Evolutionary conservation across 2,113 vertebrate species (phyloP).

Genomic region (Herpailurus yagouaroundi): DNA sequence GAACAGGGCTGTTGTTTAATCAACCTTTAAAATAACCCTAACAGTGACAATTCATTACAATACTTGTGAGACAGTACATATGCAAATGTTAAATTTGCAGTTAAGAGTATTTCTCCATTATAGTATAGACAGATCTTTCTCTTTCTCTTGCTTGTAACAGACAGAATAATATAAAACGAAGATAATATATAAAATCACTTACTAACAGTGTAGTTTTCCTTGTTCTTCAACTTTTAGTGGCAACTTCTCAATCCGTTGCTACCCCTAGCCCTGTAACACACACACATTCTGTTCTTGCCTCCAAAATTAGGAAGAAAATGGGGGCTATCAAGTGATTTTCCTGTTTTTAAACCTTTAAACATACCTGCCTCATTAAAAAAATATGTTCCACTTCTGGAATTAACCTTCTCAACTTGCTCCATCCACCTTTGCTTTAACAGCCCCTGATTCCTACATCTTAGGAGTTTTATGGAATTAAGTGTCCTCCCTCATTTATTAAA

Average conservation of each 20-base stretch:
- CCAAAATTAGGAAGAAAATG: neutral
- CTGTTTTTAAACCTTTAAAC: neutral
- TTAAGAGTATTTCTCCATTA: slow-evolving; percentile 11
- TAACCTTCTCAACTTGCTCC: neutral
- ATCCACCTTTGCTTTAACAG: neutral
- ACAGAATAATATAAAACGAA: slow-evolving; percentile 6
- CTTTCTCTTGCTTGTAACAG: neutral
- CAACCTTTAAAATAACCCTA: neutral
- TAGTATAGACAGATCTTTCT: neutral
- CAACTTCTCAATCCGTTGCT: neutral
- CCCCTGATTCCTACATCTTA: neutral
- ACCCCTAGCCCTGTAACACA: neutral
- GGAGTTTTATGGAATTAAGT: neutral
- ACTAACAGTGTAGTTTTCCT: neutral
- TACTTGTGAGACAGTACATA: neutral
- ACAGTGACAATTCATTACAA: neutral
- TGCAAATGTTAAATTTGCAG: slow-evolving; percentile 1
- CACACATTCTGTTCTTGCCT: neutral
- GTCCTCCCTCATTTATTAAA: neutral
- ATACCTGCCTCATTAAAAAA: neutral
- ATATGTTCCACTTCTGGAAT: neutral
- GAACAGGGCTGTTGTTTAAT: neutral
- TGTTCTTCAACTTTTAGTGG: neutral
- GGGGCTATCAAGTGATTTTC: neutral
- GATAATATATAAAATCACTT: neutral